A percentile compares a stretch with the other conserved stretches of the same genome.
These are phyloP conservation scores for Luidia sarsii DNA, from an alignment of 53 echinoderm and acorn worm species.

Conservation along the genomic window DNA sequence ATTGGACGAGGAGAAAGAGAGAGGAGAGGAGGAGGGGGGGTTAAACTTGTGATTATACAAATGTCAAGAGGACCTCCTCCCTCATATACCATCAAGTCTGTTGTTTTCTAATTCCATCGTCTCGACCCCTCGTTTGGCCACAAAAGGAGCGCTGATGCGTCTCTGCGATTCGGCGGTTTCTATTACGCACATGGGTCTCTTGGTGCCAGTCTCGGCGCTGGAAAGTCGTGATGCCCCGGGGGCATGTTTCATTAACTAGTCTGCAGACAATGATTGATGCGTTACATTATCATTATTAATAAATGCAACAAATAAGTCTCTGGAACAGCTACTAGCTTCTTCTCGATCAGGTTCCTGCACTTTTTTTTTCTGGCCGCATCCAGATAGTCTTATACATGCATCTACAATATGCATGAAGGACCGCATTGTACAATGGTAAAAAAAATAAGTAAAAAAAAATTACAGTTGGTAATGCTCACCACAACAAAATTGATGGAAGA, in stretches of 20 bases:
- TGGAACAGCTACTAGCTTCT: conserved; percentile 6
- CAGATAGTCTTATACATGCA: background rate
- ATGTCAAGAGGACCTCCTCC: too few relatives aligned
- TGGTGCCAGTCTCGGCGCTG: conserved; percentile 31
- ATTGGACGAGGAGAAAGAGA: too few relatives aligned
- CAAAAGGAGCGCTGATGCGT: conserved; percentile 12
- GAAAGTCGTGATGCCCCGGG: conserved; percentile 43
- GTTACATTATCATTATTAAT: conserved; percentile 38
- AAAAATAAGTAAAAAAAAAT: too few relatives aligned
- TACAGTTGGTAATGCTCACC: too few relatives aligned
- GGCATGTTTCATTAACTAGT: conserved; percentile 38
- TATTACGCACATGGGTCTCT: conserved; percentile 9
- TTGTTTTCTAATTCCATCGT: too few relatives aligned
- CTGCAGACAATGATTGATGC: conserved; percentile 25
- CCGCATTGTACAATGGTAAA: too few relatives aligned
- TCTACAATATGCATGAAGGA: too few relatives aligned
- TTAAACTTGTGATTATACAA: too few relatives aligned
- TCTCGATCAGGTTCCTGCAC: conserved; percentile 16
- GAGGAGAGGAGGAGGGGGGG: too few relatives aligned
- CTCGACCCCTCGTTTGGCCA: background rate
- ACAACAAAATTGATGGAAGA: too few relatives aligned
- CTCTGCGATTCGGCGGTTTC: background rate
- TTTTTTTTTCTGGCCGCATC: background rate
- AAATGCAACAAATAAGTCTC: conserved; percentile 40
- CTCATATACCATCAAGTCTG: background rate